Evolutionary conservation across 92 coral and sea anemone genomes (phyloP).

Genomic region (Phenganax marumi): DNA sequence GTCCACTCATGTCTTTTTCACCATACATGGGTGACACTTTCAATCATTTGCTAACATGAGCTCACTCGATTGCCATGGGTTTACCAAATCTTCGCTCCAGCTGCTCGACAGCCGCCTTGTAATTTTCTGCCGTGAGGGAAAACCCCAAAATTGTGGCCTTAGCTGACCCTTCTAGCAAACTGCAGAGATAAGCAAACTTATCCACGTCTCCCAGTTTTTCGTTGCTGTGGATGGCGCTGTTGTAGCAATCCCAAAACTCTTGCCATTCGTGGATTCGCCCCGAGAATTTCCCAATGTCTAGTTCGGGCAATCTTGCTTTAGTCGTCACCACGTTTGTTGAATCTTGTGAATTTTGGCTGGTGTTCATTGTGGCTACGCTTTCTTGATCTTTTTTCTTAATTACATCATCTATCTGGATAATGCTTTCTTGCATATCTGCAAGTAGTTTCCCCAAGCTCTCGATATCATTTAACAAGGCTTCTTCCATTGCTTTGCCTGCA

Average conservation of each 20-base stretch:
- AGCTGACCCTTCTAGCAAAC: constrained; percentile 50
- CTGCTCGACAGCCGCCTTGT: constrained; percentile 43
- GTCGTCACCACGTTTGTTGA: background rate
- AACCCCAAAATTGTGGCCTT: constrained; percentile 47
- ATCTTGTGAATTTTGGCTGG: background rate
- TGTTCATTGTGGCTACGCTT: background rate
- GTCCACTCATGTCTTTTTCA: constrained; percentile 11
- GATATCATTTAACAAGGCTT: background rate
- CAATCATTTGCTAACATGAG: constrained; percentile 46
- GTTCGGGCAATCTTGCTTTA: constrained; percentile 35
- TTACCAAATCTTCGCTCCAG: constrained; percentile 45
- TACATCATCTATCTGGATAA: background rate
- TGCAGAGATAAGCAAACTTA: constrained; percentile 45
- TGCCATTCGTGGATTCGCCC: constrained; percentile 52
- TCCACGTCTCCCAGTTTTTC: constrained; percentile 32
- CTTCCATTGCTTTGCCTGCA: background rate
- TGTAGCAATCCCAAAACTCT: constrained; percentile 49
- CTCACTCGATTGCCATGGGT: constrained; percentile 25
- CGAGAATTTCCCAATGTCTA: constrained; percentile 33
- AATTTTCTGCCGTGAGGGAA: constrained; percentile 50
- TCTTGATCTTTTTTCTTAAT: background rate
- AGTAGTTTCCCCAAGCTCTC: background rate
- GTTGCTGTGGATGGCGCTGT: constrained; percentile 47
- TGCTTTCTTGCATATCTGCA: background rate
- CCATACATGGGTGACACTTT: constrained; percentile 26